Conservation (phyloP, 2,113 vertebrate species). For the Mystacornis crossleyi region DNA sequence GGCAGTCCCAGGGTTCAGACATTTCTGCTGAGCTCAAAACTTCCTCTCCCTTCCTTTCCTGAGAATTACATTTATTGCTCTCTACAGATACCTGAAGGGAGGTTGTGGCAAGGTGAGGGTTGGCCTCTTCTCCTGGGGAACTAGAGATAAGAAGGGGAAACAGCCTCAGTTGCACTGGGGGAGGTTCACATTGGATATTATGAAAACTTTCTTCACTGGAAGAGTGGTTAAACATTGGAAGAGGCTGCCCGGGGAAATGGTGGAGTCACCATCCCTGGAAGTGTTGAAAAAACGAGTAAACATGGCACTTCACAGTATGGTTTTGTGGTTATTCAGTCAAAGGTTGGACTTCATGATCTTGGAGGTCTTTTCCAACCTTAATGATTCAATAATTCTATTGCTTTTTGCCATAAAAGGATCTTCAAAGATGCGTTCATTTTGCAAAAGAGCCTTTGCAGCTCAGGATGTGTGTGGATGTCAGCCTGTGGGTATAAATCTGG, state of each 20-base stretch:
- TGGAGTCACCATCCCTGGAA: background rate
- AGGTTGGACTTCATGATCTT: background rate
- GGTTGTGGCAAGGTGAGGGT: background rate
- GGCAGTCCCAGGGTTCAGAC: background rate
- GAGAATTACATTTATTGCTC: background rate
- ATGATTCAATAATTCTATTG: background rate
- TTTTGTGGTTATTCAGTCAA: background rate
- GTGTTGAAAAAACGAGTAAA: background rate
- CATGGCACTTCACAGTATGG: fast-evolving
- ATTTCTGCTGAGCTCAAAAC: background rate
- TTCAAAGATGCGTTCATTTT: background rate
- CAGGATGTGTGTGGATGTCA: background rate
- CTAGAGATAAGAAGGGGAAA: background rate
- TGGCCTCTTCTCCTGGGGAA: background rate
- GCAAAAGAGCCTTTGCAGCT: background rate
- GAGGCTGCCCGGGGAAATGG: background rate
- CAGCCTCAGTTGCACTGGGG: background rate
- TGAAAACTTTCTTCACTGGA: background rate
- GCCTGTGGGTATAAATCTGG: background rate
- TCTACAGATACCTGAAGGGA: background rate
- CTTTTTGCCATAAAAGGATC: background rate
- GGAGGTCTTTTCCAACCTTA: background rate
- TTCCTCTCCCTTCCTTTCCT: background rate
- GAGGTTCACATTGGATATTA: background rate
- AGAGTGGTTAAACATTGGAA: background rate